Base-by-base conservation (phyloP, 2,888 invertebrate genomes). In the Gnatocerus cornutus region DNA sequence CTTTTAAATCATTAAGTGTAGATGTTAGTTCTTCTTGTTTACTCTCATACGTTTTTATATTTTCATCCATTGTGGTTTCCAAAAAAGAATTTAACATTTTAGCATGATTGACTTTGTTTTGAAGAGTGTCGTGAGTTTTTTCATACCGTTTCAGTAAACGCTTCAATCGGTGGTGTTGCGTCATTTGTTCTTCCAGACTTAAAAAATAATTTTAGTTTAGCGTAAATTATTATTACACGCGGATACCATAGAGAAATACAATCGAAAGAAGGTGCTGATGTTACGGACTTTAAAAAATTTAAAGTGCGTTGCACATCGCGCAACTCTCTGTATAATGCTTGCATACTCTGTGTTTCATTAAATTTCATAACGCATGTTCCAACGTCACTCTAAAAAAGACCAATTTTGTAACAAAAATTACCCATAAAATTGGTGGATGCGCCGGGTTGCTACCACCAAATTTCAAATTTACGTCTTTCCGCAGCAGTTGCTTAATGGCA, bases 241-340 rank as follows among this genome's bases (percentile, higher is more conserved):
- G 66, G 30, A 71, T 79, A 87, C 87, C 87, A 85, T 1, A 82
- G 83, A 70, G 84, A 83, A 59, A 88, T 80, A 52, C 85, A 82
- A 55, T 85, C 84, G 70, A 84, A 85, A 9, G 84, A 84, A 1
- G 84, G 79, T 0, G 86, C 86, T 12, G 82, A 80, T 48, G 87
- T 78, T 0, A 82, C 80, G 30, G 83, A 79, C 76, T 86, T 84
- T 37, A 87, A 78, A 59, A 73, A 80, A 8, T 78, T 79, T 48
- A 88, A 83, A n/a, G 84, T 80, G 1, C 78, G 71, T 71, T 86
- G 84, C n/a, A 87, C 80, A 4, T 79, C 72, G 37, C 74, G 70
- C 8, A 87, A 76, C 72, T 86, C 83, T 7, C 76, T 66, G 63
- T 84, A 77, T 9, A 87, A 73, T 3, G 67, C 63, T 0, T 73